These are phyloP conservation scores for Octopus sinensis DNA, from an alignment of 1,140 invertebrate species.

Conservation along the genomic window DNA sequence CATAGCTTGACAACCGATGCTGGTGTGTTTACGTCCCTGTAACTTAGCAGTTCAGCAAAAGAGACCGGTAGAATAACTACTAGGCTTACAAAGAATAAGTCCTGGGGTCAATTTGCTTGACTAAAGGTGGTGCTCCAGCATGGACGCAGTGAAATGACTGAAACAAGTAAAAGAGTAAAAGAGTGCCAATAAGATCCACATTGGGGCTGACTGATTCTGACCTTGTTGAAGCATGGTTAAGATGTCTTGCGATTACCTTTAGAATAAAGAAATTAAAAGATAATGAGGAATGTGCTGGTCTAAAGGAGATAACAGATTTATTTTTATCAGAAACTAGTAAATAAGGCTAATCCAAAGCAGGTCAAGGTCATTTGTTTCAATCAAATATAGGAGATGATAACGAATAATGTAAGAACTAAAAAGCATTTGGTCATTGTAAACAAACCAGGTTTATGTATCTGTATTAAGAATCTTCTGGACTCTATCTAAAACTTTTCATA, in stretches of 20 bases:
- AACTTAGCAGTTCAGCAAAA: too few species aligned
- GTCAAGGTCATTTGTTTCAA: neutral
- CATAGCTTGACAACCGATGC: too few species aligned
- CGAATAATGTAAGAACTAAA: neutral
- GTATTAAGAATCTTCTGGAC: too few species aligned
- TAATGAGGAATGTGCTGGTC: neutral
- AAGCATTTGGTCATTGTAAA: neutral
- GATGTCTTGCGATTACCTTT: neutral
- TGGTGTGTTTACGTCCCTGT: too few species aligned
- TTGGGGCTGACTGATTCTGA: neutral
- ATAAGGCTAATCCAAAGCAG: neutral
- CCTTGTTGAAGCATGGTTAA: conserved; percentile 3
- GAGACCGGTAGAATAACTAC: too few species aligned
- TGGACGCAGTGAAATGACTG: too few species aligned
- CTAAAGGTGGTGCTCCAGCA: too few species aligned
- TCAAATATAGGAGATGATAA: neutral
- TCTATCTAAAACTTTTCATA: too few species aligned
- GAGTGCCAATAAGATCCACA: neutral
- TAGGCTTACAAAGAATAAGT: too few species aligned
- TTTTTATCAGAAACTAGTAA: neutral
- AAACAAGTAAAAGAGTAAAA: too few species aligned
- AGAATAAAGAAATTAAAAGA: neutral
- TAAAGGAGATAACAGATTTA: neutral
- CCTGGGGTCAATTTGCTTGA: too few species aligned
- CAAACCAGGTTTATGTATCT: neutral